Evolutionary conservation across 2,797 vertebrate genomes (phyloP).

Genomic region (Galaxias olidus): DNA sequence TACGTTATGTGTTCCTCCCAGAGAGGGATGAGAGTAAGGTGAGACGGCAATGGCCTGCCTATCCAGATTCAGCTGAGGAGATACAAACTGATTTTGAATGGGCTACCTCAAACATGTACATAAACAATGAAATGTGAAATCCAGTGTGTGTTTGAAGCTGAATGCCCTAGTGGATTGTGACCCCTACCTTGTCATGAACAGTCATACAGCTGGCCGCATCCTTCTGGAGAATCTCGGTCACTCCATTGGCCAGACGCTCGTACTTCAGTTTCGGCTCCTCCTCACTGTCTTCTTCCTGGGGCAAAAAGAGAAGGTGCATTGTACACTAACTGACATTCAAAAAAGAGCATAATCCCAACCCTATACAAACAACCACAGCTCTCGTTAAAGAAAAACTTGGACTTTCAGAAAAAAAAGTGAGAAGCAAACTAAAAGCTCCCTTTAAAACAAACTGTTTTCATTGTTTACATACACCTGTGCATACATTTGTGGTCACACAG

Average conservation of each 20-base stretch:
- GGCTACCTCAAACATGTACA: conserved; percentile 48
- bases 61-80: conserved; percentile 30
- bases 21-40: conserved; percentile 53
- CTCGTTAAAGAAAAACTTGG: too few species aligned
- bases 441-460: conserved; percentile 58
- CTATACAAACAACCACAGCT: too few species aligned
- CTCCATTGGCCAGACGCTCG: conserved; percentile 92
- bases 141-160: conserved; percentile 15
- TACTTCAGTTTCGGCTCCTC: conserved; percentile 98
- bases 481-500: conserved; percentile 68
- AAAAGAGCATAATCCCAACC: too few species aligned
- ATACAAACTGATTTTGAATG: conserved; percentile 51
- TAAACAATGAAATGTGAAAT: conserved; percentile 48
- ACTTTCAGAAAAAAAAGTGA: conserved; percentile 9
- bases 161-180: conserved; percentile 38
- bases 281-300: conserved; percentile 95
- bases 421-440: conserved; percentile 44
- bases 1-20: conserved; percentile 50
- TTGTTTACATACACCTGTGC: conserved; percentile 51
- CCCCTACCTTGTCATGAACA: conserved; percentile 93
- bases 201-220: conserved; percentile 98
- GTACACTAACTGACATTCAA: too few species aligned
- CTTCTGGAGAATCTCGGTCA: conserved; percentile 95
- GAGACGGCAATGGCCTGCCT: conserved; percentile 62
- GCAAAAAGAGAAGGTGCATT: conserved; percentile 10